Evolutionary conservation across 2,113 vertebrate genomes (phyloP), one percentile per base, ranked within the genome.

Genomic region (Ammodytes marinus): DNA sequence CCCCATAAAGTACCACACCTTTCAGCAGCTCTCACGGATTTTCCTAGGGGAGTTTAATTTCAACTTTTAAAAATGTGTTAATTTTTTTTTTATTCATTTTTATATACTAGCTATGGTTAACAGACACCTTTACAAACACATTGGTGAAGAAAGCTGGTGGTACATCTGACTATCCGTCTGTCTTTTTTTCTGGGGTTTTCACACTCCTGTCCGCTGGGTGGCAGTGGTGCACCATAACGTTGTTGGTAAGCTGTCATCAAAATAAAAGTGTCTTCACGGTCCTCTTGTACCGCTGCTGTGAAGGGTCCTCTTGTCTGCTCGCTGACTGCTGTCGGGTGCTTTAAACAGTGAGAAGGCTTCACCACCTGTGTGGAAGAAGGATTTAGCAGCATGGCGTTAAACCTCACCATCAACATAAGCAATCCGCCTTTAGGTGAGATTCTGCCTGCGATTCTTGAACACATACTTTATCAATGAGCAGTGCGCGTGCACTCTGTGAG

Each of bases 371-470:
- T 69, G 43, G 39, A 68, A 85, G 57, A 66, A 45, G 6, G 49
- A 80, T 69, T 70, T 69, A 8, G 27, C 68, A 93, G n/a, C 12
- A 96, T 96, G 95, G 80, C 94, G 69, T 90, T 95, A 80, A 95
- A 92, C 19, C 87, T 96, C 1, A 95, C 83, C 57, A 92, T 96
- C 63, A 95, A 94, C 82, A 63, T 88, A 35, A 93, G 66, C 86
- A 94, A 92, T 45, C 95, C 93, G 6, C 95, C 95, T 66, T 66
- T 96, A 15, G 95, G 95, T 96, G 86, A 91, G 92, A 84, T 1
- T 3, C 40, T 37, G 9, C 8, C 7, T 35, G 19, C 2, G 49
- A 15, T 42, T 4, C 3, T 9, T 5, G 3, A 50, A 19, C 2
- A n/a, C 10, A 8, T 2, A 42, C 27, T 39, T 37, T 12, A 17